Base-by-base conservation (phyloP, 2,888 invertebrate genomes). In the Hydroisotoma schaefferi region DNA sequence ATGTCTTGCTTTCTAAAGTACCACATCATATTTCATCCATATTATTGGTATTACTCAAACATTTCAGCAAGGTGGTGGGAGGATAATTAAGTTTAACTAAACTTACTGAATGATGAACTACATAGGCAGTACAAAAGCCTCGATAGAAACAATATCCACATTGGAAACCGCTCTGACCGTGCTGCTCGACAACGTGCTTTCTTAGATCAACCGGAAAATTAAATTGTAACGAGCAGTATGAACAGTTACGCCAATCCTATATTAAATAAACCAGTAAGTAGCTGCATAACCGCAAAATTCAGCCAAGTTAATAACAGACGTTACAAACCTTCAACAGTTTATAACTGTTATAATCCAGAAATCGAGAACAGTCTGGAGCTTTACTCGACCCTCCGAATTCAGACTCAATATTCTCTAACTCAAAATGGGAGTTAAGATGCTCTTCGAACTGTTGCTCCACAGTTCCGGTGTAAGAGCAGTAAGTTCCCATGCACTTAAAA, bases 61-160 rank as follows among this genome's bases (percentile, higher is more conserved):
- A n/a, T n/a, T n/a, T n/a, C n/a, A n/a, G n/a, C n/a, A n/a, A n/a
- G n/a, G n/a, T n/a, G n/a, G n/a, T n/a, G n/a, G n/a, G n/a, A n/a
- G n/a, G n/a, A n/a, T n/a, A n/a, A n/a, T n/a, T n/a, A n/a, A n/a
- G n/a, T n/a, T n/a, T n/a, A n/a, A 10, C 20, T 5, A 22, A 22
- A 69, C 72, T 62, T 70, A 77, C 78, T 74, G 82, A 81, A 75
- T 88, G 87, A 4, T 82, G 77, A 20, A 80, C 78, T 0, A 87
- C 84, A 49, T 85, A 81, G 56, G 83, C 82, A 49, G 80, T 80
- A 0, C 81, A 78, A 1, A 81, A 77, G 0, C 84, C 83, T 51
- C 87, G 78, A 75, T 87, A 88, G 72, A 87, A 83, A 73, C 88
- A 88, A 67, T 81, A 80, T 2, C 77, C 78, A 72, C 88, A 88